Evolutionary conservation across 2,888 invertebrate genomes (phyloP).

Genomic region (Phaonia tiefii): DNA sequence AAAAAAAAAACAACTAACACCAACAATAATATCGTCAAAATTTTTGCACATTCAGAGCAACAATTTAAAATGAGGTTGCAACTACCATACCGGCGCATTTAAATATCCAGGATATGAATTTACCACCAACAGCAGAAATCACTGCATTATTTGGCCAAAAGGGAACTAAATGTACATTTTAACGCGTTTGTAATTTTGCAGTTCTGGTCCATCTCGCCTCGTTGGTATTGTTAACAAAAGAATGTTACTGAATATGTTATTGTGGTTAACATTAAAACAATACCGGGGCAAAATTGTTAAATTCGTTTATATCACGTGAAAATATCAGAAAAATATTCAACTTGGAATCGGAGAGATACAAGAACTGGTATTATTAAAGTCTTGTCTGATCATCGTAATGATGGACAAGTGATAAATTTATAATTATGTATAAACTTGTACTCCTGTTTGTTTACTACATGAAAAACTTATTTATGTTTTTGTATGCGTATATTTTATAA

Average conservation of each 20-base stretch:
- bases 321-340: too few species aligned
- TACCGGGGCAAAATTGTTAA: not conserved
- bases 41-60: constrained; percentile 30
- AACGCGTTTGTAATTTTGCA: constrained; percentile 47
- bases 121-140: constrained; percentile 57
- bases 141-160: constrained; percentile 65
- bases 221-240: constrained; percentile 58
- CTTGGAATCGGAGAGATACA: not conserved
- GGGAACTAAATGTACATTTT: constrained; percentile 47
- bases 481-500: constrained; percentile 13
- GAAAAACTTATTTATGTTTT: not conserved
- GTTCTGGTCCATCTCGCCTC: constrained; percentile 1
- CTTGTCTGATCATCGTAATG: not conserved
- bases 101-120: constrained; percentile 12
- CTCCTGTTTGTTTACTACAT: too few species aligned
- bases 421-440: constrained; percentile 15
- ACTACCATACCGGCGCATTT: not conserved
- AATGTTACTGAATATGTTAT: constrained; percentile 56
- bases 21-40: constrained; percentile 56
- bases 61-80: constrained; percentile 28
- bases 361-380: not conserved
- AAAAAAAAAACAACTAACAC: too few species aligned
- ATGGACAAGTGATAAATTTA: constrained; percentile 22
- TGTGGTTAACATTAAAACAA: constrained; percentile 56
- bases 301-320: not conserved